Evolutionary conservation across 2,113 vertebrate genomes (phyloP).

Genomic region (Terrapene triunguis): DNA sequence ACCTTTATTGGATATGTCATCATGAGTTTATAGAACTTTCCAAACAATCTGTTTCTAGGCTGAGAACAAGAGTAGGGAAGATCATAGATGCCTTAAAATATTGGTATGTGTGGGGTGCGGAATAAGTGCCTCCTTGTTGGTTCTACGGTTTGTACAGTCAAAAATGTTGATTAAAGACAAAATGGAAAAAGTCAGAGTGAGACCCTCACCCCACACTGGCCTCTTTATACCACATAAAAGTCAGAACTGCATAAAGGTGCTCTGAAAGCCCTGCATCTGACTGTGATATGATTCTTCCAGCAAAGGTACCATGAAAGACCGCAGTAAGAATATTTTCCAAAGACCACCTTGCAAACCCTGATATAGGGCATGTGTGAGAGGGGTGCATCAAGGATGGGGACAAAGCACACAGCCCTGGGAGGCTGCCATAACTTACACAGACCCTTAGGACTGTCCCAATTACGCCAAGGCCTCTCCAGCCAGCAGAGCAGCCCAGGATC

Average conservation of each 20-base stretch:
- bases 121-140: not conserved
- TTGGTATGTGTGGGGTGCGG: not conserved
- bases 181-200: not conserved
- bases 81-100: not conserved
- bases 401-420: not conserved
- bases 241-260: not conserved
- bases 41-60: not conserved
- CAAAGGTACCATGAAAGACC: not conserved
- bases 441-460: not conserved
- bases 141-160: not conserved
- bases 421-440: not conserved
- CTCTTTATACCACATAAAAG: not conserved
- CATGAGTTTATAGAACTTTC: not conserved
- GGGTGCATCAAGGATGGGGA: not conserved
- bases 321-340: not conserved
- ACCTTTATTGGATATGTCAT: not conserved
- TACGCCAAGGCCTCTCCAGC: not conserved
- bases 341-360: accelerated
- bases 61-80: not conserved
- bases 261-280: not conserved
- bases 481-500: not conserved
- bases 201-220: not conserved
- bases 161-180: not conserved
- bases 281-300: not conserved
- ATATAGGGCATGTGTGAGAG: too few relatives aligned